These are phyloP conservation scores for Recurvirostra avosetta DNA, from an alignment of 2,113 vertebrate genomes.

Conservation along the genomic window DNA sequence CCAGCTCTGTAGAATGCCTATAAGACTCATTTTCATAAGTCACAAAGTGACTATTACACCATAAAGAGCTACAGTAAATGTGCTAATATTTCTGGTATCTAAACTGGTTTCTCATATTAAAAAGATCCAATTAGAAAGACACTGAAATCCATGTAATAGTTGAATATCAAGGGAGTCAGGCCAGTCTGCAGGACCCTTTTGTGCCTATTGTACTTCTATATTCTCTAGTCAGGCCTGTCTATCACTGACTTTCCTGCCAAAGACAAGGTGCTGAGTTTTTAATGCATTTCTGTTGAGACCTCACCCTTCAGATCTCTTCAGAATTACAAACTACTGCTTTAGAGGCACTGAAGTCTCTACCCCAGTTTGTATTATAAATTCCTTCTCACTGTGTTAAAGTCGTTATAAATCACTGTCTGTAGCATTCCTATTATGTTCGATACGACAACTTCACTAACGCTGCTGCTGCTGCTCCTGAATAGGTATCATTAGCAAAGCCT, in stretches of 20 bases:
- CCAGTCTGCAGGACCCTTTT: not conserved
- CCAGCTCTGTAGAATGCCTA: not conserved
- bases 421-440: not conserved
- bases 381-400: not conserved
- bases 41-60: not conserved
- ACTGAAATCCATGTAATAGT: not conserved
- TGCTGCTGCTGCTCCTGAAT: not conserved
- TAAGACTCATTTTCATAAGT: not conserved
- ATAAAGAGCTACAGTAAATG: not conserved
- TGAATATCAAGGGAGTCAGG: not conserved
- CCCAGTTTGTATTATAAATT: not conserved
- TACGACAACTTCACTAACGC: not conserved
- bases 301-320: not conserved
- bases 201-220: not conserved
- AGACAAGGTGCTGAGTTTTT: not conserved
- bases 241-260: not conserved
- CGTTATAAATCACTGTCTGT: not conserved
- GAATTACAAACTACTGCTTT: not conserved
- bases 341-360: not conserved
- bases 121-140: not conserved
- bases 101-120: not conserved
- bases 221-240: not conserved
- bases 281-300: not conserved
- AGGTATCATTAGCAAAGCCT: not conserved
- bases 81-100: not conserved